Base-by-base conservation (phyloP, 2,888 invertebrate species). In the Lampropteryx suffumata region DNA sequence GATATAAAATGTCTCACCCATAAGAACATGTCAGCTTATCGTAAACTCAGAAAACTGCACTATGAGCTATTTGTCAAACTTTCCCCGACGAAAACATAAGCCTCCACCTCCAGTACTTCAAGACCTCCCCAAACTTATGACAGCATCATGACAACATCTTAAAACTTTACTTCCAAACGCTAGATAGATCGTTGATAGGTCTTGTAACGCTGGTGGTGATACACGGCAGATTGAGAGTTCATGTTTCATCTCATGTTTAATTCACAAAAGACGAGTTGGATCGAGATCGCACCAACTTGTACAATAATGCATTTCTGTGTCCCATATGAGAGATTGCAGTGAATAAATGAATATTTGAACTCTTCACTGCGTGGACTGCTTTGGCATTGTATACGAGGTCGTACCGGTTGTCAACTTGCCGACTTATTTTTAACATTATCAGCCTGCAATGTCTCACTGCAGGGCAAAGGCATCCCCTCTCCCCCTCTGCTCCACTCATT, bases 211-310 rank as follows among this genome's bases (percentile, higher is more conserved):
- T 75, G 81, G 84, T 51, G 51, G 61, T 67, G 57, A 57, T 57
- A 62, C 46, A 67, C 76, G 77, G 80, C 84, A 84, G 81, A 84
- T 85, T 84, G 84, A 73, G 79, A 79, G 74, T 78, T n/a, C n/a
- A n/a, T n/a, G n/a, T n/a, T 82, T 82, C 79, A 68, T 71, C 84
- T 84, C 83, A 86, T 86, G 84, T 83, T 70, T 86, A 83, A 84
- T 86, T 84, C 84, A 86, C 73, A 68, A 69, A 73, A 66, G 71
- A 69, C 69, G 71, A 75, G 73, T 76, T 79, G 71, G 76, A 79
- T 79, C 79, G 69, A 65, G 69, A 76, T 69, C 72, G 72, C 63
- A 72, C 62, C 54, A 60, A 62, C 57, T 62, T 62, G 58, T 52
- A 61, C 57, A 55, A 61, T 62, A 62, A 62, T 62, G 62, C 61